Evolutionary conservation across 2,113 vertebrate genomes (phyloP).

Genomic region (Nothocercus julius): DNA sequence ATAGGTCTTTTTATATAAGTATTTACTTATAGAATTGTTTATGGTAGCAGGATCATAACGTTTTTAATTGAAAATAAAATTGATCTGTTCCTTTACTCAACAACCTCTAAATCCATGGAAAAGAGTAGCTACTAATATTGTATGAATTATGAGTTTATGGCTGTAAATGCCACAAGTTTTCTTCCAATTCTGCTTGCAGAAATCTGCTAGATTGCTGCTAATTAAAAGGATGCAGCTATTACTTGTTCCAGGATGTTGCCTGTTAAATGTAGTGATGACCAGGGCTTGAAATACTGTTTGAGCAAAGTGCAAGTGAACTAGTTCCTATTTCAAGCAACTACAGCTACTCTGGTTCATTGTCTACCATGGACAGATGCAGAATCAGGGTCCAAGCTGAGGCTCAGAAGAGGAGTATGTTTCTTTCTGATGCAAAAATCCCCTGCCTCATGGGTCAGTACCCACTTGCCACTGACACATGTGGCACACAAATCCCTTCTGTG

Average conservation of each 20-base stretch:
- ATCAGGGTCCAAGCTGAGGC: background rate
- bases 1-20: fast-evolving
- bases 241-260: fast-evolving
- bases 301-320: background rate
- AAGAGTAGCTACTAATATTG: background rate
- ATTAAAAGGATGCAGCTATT: background rate
- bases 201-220: background rate
- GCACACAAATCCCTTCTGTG: background rate
- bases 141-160: background rate
- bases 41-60: background rate
- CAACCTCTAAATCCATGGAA: background rate
- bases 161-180: background rate
- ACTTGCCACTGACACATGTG: background rate
- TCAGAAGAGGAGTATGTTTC: background rate
- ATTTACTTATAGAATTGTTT: background rate
- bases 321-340: background rate
- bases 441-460: fast-evolving
- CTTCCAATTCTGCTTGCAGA: background rate
- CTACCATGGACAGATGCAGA: background rate
- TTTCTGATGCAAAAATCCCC: background rate
- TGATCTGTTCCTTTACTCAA: background rate
- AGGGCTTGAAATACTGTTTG: background rate
- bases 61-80: background rate
- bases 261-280: background rate
- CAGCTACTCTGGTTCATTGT: background rate